Conservation (phyloP, 2,113 vertebrate species). For the Dasyornis broadbenti region DNA sequence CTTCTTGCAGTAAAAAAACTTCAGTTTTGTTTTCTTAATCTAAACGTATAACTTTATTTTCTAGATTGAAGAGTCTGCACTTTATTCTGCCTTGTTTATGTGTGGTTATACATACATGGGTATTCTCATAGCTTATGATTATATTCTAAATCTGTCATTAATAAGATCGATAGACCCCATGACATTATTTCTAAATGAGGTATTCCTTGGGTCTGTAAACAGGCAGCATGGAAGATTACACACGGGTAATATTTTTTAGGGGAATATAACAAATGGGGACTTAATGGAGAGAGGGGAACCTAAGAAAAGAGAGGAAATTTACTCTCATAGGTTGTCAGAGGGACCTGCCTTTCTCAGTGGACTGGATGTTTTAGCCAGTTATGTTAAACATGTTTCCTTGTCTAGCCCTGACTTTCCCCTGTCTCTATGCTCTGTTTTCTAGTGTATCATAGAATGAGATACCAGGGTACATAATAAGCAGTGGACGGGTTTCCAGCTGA, state of each 20-base stretch:
- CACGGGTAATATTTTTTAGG: neutral
- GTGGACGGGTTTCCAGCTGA: neutral
- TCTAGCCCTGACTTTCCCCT: neutral
- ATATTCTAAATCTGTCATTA: neutral
- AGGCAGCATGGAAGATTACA: neutral
- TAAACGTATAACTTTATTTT: neutral
- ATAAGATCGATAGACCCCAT: neutral
- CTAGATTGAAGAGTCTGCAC: neutral
- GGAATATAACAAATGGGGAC: neutral
- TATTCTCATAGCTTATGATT: accelerated
- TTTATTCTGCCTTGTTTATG: neutral
- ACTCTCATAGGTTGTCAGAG: neutral
- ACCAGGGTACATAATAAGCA: neutral
- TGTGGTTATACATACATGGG: neutral
- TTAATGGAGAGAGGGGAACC: neutral
- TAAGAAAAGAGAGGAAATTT: neutral
- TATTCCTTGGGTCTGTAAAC: neutral
- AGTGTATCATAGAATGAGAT: neutral
- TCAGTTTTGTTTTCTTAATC: neutral
- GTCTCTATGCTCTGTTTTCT: neutral
- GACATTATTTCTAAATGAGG: neutral
- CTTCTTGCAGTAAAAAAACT: neutral
- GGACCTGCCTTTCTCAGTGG: neutral
- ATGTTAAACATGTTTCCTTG: neutral
- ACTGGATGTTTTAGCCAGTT: neutral